Evolutionary conservation across 1,140 invertebrate genomes (phyloP).

Genomic region (Pristionchus pacificus): DNA sequence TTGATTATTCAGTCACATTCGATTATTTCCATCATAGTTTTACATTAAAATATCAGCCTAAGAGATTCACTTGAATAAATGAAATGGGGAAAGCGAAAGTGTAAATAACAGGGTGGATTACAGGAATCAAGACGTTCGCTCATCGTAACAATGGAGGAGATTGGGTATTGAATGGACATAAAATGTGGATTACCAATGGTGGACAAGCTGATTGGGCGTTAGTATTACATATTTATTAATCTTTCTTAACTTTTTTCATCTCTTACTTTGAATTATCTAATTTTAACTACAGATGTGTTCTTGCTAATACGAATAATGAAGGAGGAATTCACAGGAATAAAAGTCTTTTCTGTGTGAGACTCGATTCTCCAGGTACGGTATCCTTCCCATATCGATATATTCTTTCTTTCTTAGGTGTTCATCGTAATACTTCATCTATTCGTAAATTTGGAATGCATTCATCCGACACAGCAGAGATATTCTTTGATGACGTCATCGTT

Average conservation of each 20-base stretch:
- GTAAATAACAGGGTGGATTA: too few species aligned
- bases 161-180: constrained; percentile 65
- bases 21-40: too few species aligned
- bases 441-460: constrained; percentile 64
- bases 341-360: constrained; percentile 66
- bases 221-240: not conserved
- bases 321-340: constrained; percentile 63
- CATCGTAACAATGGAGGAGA: constrained; percentile 65
- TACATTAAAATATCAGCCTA: too few species aligned
- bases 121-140: too few species aligned
- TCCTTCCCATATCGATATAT: constrained; percentile 25
- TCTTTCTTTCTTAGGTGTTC: constrained; percentile 46
- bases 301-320: constrained; percentile 63
- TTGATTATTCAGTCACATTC: too few species aligned
- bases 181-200: constrained; percentile 67
- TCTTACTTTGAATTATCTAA: not conserved
- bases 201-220: constrained; percentile 64
- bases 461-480: constrained; percentile 67
- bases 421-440: constrained; percentile 59
- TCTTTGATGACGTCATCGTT: constrained; percentile 64
- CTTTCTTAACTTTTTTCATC: not conserved
- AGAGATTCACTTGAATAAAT: too few species aligned
- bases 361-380: constrained; percentile 62
- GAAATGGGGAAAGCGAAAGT: not conserved
- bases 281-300: constrained; percentile 57